Conservation (phyloP, 2,888 invertebrate genomes). For the Latheticus oryzae region DNA sequence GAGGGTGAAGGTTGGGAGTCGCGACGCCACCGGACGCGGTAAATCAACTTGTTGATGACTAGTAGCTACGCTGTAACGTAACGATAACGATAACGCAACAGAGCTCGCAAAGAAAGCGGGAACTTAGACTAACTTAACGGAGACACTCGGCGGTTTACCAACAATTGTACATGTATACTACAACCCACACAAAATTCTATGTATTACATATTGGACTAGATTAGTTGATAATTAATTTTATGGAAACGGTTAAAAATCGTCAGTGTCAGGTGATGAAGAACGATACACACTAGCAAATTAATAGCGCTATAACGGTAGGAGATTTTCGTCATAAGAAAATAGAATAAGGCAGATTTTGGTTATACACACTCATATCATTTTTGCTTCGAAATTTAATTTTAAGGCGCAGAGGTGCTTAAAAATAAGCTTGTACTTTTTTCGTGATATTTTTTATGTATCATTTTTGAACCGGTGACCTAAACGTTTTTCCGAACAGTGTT, state of each 20-base stretch:
- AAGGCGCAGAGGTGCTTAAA: conserved; percentile 80
- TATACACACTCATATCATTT: conserved; percentile 71
- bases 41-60: conserved; percentile 34
- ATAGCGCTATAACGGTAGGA: conserved; percentile 68
- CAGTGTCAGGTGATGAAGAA: conserved; percentile 66
- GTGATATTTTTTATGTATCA: conserved; percentile 68
- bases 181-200: conserved; percentile 70
- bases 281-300: conserved; percentile 67
- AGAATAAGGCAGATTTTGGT: conserved; percentile 79
- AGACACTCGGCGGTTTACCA: conserved; percentile 66
- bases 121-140: conserved; percentile 58
- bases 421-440: conserved; percentile 79
- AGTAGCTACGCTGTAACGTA: conserved; percentile 59
- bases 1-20: conserved; percentile 25
- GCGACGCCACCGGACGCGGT: conserved; percentile 28
- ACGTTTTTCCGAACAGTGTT: conserved; percentile 66
- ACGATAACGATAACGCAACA: conserved; percentile 57
- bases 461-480: conserved; percentile 71
- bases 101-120: conserved; percentile 55
- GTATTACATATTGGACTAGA: conserved; percentile 68
- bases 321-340: conserved; percentile 72
- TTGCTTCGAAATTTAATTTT: conserved; percentile 72
- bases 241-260: conserved; percentile 66
- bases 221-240: conserved; percentile 65
- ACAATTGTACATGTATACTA: conserved; percentile 71